Percentiles rank a stretch among this genome's conserved stretches.
Evolutionary conservation across 2,797 vertebrate genomes (phyloP).

Genomic region (Intellagama lesueurii): DNA sequence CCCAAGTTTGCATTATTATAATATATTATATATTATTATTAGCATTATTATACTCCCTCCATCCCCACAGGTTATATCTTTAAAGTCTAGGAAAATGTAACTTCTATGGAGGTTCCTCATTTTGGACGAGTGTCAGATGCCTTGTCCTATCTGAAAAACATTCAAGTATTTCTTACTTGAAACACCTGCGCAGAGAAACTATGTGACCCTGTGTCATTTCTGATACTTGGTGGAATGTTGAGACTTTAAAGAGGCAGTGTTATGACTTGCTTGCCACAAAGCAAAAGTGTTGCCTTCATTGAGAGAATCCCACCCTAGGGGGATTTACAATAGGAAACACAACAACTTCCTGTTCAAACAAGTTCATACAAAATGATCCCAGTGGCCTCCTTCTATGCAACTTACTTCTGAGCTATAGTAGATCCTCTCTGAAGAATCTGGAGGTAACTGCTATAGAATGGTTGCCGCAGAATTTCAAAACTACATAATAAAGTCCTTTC

Average conservation of each 20-base stretch:
- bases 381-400: not conserved
- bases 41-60: not conserved
- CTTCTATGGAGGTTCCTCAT: constrained; percentile 20
- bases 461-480: constrained; percentile 49
- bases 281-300: constrained; percentile 36
- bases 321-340: constrained; percentile 18
- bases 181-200: constrained; percentile 32
- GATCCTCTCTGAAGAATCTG: constrained; percentile 38
- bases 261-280: constrained; percentile 7
- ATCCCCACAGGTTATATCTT: not conserved
- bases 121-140: constrained; percentile 35
- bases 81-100: constrained; percentile 1
- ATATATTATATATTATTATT: no score
- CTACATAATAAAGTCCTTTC: constrained; percentile 56
- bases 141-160: constrained; percentile 46
- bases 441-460: constrained; percentile 23
- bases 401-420: constrained; percentile 30
- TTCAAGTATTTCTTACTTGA: constrained; percentile 6
- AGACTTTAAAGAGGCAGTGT: constrained; percentile 45
- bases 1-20: constrained; percentile 2
- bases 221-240: constrained; percentile 38
- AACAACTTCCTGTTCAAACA: constrained; percentile 21
- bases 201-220: constrained; percentile 12
- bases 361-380: constrained; percentile 12
- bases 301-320: constrained; percentile 2